A percentile compares a stretch with the other conserved stretches of the same genome.
These are phyloP conservation scores for Leptinotarsa defecta DNA, from an alignment of 1,140 invertebrate species.

Conservation along the genomic window DNA sequence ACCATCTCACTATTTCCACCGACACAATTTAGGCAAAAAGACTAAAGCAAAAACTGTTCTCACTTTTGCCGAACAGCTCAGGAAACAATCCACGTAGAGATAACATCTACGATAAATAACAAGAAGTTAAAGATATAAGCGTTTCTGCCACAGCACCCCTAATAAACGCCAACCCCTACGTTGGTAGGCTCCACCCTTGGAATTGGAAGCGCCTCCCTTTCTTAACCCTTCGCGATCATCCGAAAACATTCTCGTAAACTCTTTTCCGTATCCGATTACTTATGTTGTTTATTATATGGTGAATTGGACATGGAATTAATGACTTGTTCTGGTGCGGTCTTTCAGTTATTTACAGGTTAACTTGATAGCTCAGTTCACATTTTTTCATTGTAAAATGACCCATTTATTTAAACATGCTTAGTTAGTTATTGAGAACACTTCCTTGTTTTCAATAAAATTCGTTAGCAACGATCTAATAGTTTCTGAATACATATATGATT, in stretches of 20 bases:
- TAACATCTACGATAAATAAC: constrained; percentile 16
- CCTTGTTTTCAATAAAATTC: no score
- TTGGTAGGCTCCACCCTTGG: constrained; percentile 18
- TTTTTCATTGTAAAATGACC: no score
- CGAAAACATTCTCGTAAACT: neutral
- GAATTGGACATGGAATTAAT: neutral
- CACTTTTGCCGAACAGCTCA: neutral
- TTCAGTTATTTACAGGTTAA: no score
- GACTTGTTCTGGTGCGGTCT: neutral
- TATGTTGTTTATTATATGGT: neutral
- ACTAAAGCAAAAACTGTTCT: neutral
- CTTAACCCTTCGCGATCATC: constrained; percentile 7
- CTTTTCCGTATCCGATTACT: neutral
- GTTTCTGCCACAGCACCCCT: constrained; percentile 23
- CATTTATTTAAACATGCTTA: no score
- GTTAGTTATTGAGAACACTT: no score
- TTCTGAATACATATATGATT: no score
- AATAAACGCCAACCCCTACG: constrained; percentile 15
- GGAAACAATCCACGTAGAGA: neutral
- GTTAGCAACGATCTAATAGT: no score
- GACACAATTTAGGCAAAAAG: neutral
- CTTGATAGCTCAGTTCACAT: no score
- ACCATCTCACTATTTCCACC: neutral
- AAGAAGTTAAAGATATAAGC: constrained; percentile 23
- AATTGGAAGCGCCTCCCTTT: constrained; percentile 2